Conservation (phyloP, 2,797 vertebrate species). For the Thaleichthys pacificus region DNA sequence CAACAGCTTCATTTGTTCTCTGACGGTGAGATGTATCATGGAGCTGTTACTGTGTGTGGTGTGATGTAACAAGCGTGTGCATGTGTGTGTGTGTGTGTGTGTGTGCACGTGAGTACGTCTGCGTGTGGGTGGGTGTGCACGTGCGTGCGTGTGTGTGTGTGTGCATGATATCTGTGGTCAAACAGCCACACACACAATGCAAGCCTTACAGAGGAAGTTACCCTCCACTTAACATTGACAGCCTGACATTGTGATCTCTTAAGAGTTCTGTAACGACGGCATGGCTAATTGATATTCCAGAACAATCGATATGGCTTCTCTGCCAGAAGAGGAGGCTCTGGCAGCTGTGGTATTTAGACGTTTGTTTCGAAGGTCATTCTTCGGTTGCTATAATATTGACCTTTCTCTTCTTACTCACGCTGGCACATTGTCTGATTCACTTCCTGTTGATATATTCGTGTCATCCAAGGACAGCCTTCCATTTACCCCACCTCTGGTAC, state of each 20-base stretch:
- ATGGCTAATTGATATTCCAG: constrained; percentile 63
- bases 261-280: constrained; percentile 54
- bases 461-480: neutral
- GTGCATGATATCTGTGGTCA: neutral
- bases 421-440: neutral
- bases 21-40: neutral
- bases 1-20: neutral
- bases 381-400: neutral
- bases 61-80: neutral
- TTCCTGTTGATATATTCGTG: neutral
- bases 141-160: neutral
- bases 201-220: neutral
- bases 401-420: neutral
- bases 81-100: neutral
- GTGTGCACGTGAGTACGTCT: no score
- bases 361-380: neutral
- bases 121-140: neutral
- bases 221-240: constrained; percentile 39
- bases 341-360: neutral
- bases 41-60: neutral
- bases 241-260: constrained; percentile 55
- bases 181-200: neutral
- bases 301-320: constrained; percentile 57
- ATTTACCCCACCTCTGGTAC: no score
- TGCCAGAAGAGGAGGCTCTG: neutral